phyloP scores from a whole-genome alignment of 2,113 vertebrate species.

The Hippocampus barbouri region DNA sequence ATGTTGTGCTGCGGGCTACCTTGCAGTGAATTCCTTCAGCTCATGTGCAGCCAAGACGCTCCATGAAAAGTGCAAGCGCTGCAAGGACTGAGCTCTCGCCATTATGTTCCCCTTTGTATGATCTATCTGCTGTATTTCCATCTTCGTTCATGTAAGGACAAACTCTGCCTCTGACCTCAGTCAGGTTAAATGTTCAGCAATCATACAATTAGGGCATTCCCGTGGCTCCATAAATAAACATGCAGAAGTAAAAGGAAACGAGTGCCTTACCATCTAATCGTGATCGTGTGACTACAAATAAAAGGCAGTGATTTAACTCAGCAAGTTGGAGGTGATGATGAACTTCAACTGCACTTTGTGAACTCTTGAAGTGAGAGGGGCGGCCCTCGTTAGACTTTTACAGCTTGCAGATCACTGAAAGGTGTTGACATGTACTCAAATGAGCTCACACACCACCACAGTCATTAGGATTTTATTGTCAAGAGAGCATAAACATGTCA shows the following conservation, averaged over 20 bases:
- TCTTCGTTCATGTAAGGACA: constrained; percentile 52
- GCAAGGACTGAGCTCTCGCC: constrained; percentile 30
- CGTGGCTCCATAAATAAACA: background rate
- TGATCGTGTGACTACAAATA: background rate
- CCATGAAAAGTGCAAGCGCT: constrained; percentile 62
- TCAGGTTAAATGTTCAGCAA: constrained; percentile 35
- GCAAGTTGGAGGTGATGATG: constrained; percentile 3
- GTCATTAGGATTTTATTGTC: constrained; percentile 8
- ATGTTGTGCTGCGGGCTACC: constrained; percentile 53
- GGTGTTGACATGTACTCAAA: constrained; percentile 1
- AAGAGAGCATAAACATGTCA: background rate
- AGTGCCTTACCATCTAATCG: background rate
- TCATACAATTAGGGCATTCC: constrained; percentile 3
- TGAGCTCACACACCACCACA: background rate
- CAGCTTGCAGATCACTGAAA: background rate
- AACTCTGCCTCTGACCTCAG: constrained; percentile 35
- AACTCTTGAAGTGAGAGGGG: constrained; percentile 7
- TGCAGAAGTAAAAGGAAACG: background rate
- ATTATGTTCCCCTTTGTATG: constrained; percentile 17
- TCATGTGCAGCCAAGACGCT: constrained; percentile 49
- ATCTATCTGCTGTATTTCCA: constrained; percentile 32
- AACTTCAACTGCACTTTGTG: constrained; percentile 21
- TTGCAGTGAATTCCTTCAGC: constrained; percentile 66
- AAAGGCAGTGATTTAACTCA: background rate
- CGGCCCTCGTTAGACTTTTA: background rate